Base-by-base conservation (phyloP, 2,113 vertebrate genomes). In the Pelmatolapia mariae region DNA sequence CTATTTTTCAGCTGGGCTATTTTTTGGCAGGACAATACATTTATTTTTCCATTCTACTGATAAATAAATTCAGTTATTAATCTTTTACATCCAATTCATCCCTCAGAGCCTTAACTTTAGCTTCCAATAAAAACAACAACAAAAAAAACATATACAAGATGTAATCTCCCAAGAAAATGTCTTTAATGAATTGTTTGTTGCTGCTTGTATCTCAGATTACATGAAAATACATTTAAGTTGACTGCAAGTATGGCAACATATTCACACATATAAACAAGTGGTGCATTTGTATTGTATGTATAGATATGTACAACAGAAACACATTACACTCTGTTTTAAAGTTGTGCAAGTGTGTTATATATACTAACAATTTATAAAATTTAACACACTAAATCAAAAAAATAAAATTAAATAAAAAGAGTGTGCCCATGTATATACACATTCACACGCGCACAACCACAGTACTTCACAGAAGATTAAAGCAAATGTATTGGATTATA, bases 251-350 rank as follows among this genome's bases (percentile, higher is more conserved):
- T 96, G 95, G 96, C 95, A 95, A 95, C 95, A 96, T 95, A 95
- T 95, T 94, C 95, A 96, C 95, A 96, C 95, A 95, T 96, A 96
- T 95, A 96, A 96, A 96, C 96, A 96, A 95, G 96, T 96, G 95
- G 95, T 96, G 95, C 94, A 93, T 95, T 95, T 96, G 93, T 95
- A 92, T 93, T 92, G 92, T 95, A 95, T 94, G 93, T 95, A 96
- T 94, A 96, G 92, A 90, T 96, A 95, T 96, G 94, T 96, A 96
- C 95, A 96, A 95, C 94, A 91, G 93, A 96, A 95, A 96, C 94
- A 96, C 95, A 84, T 95, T 95, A 95, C 94, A 96, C 94, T 93
- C 93, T 87, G 93, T 84, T 95, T 94, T 92, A 94, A 94, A 94
- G 93, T 95, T 96, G 93, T 96, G 96, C 96, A 96, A 96, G 95